phyloP scores from a whole-genome alignment of 2,797 vertebrate genomes.

The Amblyopsis hoosieri region DNA sequence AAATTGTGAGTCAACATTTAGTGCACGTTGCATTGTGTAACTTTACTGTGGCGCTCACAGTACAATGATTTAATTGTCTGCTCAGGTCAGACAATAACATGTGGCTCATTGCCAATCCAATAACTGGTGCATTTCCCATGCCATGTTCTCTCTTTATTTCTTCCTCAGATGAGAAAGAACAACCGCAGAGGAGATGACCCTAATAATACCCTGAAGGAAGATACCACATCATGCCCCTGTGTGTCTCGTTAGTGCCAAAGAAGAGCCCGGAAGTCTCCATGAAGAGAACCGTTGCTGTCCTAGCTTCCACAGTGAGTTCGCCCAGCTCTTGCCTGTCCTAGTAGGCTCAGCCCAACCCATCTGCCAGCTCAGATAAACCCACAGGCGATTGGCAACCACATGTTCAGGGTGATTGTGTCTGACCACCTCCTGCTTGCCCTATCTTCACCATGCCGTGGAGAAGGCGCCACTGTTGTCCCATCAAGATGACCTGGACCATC shows the following conservation, averaged over 20 bases:
- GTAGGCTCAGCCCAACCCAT: conserved; percentile 50
- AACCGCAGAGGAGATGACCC: conserved; percentile 60
- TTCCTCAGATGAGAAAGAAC: conserved; percentile 65
- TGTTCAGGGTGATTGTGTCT: conserved; percentile 74
- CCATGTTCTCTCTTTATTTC: conserved; percentile 43
- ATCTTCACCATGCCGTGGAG: conserved; percentile 97
- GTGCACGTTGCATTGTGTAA: background rate
- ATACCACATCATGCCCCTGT: conserved; percentile 57
- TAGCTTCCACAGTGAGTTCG: conserved; percentile 39
- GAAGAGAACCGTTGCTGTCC: conserved; percentile 49
- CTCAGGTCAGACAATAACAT: conserved; percentile 30
- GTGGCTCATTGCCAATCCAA: conserved; percentile 33
- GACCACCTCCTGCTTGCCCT: conserved; percentile 52
- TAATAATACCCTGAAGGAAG: conserved; percentile 59
- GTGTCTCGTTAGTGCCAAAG: conserved; percentile 62
- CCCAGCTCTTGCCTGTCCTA: conserved; percentile 30
- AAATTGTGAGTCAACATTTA: conserved; percentile 41
- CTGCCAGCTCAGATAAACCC: conserved; percentile 66
- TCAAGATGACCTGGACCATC: conserved; percentile 96
- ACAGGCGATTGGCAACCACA: conserved; percentile 73
- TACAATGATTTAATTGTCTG: conserved; percentile 5
- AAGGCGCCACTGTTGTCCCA: conserved; percentile 93
- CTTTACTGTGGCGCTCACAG: no score
- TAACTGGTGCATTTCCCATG: conserved; percentile 30
- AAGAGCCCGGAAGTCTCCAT: conserved; percentile 52